Evolutionary conservation across 2,888 invertebrate species (phyloP).

Genomic region (Pyrrhosoma nymphula): DNA sequence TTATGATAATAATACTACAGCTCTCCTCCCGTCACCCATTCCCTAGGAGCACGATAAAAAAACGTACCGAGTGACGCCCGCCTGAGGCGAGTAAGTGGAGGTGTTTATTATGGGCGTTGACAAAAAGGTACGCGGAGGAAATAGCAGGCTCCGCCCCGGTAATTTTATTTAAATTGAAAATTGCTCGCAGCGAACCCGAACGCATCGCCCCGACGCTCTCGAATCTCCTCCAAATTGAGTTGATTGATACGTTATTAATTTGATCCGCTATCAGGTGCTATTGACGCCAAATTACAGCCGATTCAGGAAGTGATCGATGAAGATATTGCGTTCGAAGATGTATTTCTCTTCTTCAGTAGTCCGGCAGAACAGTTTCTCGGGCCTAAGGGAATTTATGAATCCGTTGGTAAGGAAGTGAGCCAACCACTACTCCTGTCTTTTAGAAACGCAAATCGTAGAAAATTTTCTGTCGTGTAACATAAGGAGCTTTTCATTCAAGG

Average conservation of each 20-base stretch:
- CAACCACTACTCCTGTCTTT: too few species aligned
- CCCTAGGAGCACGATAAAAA: too few species aligned
- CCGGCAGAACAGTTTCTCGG: background rate
- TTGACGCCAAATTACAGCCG: background rate
- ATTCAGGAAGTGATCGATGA: background rate
- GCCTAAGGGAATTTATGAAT: background rate
- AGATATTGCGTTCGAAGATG: background rate
- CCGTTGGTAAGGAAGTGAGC: background rate
- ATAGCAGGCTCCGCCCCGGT: background rate
- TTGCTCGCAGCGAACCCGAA: background rate
- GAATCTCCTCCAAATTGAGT: background rate
- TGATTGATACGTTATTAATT: background rate
- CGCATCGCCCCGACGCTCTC: background rate
- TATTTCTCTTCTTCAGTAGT: background rate
- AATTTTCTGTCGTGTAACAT: too few species aligned
- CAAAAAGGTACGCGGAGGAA: background rate
- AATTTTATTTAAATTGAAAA: constrained; percentile 19
- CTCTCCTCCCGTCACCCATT: too few species aligned
- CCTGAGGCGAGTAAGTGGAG: background rate
- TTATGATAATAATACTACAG: too few species aligned
- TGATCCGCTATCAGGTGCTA: background rate
- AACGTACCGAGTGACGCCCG: too few species aligned
- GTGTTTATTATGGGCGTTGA: background rate
- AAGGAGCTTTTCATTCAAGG: too few species aligned
- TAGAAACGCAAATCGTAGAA: too few species aligned